These are phyloP conservation scores for Isaurus tuberculatus DNA, from an alignment of 92 coral and sea anemone genomes.

Conservation along the genomic window DNA sequence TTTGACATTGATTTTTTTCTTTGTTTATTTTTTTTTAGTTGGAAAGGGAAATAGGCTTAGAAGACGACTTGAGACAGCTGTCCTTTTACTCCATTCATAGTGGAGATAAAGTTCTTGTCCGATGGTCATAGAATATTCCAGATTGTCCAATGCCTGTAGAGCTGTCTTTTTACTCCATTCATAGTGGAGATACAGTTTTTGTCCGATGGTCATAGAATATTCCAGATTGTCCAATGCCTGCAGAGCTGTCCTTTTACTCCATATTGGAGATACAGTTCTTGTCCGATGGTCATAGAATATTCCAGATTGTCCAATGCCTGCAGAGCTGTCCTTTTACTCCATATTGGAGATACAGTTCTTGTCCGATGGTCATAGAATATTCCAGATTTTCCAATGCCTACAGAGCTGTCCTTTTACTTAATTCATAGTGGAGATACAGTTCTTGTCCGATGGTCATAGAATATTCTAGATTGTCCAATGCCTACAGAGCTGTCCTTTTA, in stretches of 20 bases:
- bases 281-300: constrained; percentile 72
- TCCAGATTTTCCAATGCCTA: not conserved
- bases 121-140: constrained; percentile 59
- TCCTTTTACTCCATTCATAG: constrained; percentile 84
- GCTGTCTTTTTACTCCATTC: too few relatives aligned
- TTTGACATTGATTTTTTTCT: not conserved
- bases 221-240: not conserved
- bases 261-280: constrained; percentile 80
- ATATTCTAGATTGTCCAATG: not conserved
- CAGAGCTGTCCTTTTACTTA: constrained; percentile 82
- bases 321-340: too few relatives aligned
- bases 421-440: constrained; percentile 84
- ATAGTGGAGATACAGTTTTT: too few relatives aligned
- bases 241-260: constrained; percentile 84
- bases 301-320: not conserved
- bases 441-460: constrained; percentile 77
- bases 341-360: too few relatives aligned
- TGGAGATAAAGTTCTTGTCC: constrained; percentile 82
- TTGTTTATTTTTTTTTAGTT: constrained; percentile 55
- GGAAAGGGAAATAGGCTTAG: constrained; percentile 85
- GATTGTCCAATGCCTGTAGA: not conserved
- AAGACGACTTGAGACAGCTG: constrained; percentile 89
- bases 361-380: not conserved
- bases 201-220: not conserved
- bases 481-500: too few relatives aligned